Percentiles rank a stretch among this genome's conserved stretches.
phyloP scores from a whole-genome alignment of 2,888 invertebrate species.

The Cheiracanthium punctorium region DNA sequence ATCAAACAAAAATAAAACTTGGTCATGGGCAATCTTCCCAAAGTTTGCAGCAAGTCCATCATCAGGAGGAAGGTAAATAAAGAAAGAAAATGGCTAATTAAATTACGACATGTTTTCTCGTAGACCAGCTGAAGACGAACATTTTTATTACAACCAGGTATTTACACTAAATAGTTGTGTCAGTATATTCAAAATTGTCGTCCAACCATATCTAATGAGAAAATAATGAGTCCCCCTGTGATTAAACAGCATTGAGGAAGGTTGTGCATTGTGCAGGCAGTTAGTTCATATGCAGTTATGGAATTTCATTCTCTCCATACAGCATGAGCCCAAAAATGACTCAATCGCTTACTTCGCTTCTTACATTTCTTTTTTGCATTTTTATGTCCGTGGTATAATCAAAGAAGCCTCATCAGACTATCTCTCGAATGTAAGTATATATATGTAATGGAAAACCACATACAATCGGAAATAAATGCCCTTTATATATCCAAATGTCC shows the following conservation, averaged over 20 bases:
- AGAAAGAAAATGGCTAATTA: background rate
- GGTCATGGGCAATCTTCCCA: background rate
- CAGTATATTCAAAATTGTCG: constrained; percentile 52
- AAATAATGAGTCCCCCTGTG: constrained; percentile 56
- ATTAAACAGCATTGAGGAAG: constrained; percentile 43
- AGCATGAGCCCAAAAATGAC: constrained; percentile 35
- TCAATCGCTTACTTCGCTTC: too few species aligned
- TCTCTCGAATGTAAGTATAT: too few species aligned
- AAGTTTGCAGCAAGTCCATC: background rate
- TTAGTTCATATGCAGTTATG: constrained; percentile 41
- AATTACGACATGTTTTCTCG: background rate
- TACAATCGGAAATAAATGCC: too few species aligned
- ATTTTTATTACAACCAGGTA: constrained; percentile 50
- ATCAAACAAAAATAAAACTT: background rate
- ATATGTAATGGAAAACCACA: too few species aligned
- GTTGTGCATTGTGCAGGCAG: constrained; percentile 40
- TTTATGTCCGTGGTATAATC: too few species aligned
- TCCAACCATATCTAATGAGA: constrained; percentile 59
- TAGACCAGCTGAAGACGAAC: background rate
- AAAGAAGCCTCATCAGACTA: too few species aligned
- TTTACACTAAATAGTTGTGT: constrained; percentile 34
- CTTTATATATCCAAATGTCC: too few species aligned
- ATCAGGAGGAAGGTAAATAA: too few species aligned
- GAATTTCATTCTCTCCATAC: constrained; percentile 44
- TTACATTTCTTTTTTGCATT: too few species aligned